A percentile compares a stretch with the other conserved stretches of the same genome.
Conservation (phyloP, 2,888 invertebrate species). For the Poecilobothrus nobilitatus region DNA sequence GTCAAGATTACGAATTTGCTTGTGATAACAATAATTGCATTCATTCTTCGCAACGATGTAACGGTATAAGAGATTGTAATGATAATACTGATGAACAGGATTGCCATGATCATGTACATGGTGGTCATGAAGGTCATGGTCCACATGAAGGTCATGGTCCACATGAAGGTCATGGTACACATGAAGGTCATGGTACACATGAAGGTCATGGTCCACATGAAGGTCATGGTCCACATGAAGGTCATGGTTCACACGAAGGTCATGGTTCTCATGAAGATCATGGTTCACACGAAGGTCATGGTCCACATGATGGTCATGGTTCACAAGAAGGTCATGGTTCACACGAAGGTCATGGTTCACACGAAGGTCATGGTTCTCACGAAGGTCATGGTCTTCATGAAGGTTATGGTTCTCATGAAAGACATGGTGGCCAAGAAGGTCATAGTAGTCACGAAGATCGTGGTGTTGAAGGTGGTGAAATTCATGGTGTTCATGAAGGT, state of each 20-base stretch:
- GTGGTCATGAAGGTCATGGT: no score
- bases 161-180: no score
- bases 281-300: no score
- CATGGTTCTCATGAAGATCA: no score
- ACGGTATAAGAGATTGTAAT: slow-evolving; percentile 49
- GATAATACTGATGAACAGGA: slow-evolving; percentile 56
- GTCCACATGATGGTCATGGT: no score
- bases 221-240: slow-evolving; percentile 60
- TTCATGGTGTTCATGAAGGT: background rate
- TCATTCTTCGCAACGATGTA: slow-evolving; percentile 46
- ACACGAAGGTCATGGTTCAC: slow-evolving; percentile 52
- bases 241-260: slow-evolving; percentile 36
- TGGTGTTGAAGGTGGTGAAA: no score
- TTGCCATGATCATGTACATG: slow-evolving; percentile 30
- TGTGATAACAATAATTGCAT: slow-evolving; percentile 57
- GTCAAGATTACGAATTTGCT: slow-evolving; percentile 48
- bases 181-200: slow-evolving; percentile 41
- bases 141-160: slow-evolving; percentile 13
- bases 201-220: slow-evolving; percentile 54
- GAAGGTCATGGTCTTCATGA: slow-evolving; percentile 48
- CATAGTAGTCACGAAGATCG: no score
- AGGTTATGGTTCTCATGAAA: slow-evolving; percentile 21
- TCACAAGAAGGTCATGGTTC: slow-evolving; percentile 12
- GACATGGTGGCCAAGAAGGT: no score
- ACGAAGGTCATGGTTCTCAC: slow-evolving; percentile 57